Evolutionary conservation across 1,140 invertebrate species (phyloP).

Genomic region (Cydia pomonella): DNA sequence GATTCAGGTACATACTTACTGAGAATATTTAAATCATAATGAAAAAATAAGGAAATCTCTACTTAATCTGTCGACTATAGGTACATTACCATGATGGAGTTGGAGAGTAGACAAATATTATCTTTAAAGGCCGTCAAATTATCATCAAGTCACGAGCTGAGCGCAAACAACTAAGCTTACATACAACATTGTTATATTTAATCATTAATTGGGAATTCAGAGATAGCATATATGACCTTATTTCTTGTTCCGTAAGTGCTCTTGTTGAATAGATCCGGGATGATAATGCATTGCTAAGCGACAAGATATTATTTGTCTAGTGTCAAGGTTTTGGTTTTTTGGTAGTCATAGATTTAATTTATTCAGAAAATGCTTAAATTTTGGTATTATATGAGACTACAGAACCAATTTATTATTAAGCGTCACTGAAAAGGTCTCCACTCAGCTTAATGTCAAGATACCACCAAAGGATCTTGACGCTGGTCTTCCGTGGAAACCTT

Average conservation of each 20-base stretch:
- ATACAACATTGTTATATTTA: background rate
- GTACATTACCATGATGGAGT: background rate
- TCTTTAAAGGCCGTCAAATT: constrained; percentile 24
- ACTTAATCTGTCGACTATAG: constrained; percentile 26
- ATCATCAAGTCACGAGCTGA: constrained; percentile 26
- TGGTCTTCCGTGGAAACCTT: too few relatives aligned
- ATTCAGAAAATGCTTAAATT: too few relatives aligned
- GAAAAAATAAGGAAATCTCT: constrained; percentile 4
- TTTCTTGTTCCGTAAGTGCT: background rate
- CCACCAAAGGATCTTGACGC: too few relatives aligned
- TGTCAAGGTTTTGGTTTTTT: background rate
- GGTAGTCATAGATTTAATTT: too few relatives aligned
- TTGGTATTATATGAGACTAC: too few relatives aligned
- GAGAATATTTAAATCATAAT: background rate
- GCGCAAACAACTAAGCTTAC: constrained; percentile 9
- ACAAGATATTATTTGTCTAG: too few relatives aligned
- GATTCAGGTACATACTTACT: background rate
- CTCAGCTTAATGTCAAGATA: too few relatives aligned
- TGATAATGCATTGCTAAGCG: background rate
- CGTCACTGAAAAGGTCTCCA: too few relatives aligned
- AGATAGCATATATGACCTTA: background rate
- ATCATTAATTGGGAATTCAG: background rate
- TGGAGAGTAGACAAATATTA: constrained; percentile 7
- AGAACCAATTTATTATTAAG: too few relatives aligned
- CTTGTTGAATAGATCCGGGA: background rate